Percentiles rank a stretch among this genome's conserved stretches.
Conservation (phyloP, 2,797 vertebrate genomes). For the Garrulus glandarius region DNA sequence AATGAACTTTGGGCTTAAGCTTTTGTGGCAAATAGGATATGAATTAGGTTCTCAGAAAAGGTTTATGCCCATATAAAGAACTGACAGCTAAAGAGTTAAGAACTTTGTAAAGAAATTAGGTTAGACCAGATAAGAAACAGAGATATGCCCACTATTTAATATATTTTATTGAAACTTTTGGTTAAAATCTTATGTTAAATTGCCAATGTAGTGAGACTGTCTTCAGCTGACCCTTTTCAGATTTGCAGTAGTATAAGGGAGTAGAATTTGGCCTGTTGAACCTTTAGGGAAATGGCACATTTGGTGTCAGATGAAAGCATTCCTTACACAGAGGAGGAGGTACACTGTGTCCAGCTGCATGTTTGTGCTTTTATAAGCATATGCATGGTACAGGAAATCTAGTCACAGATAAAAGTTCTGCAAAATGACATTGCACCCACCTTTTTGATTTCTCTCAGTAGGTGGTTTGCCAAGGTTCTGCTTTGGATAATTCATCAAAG, state of each 20-base stretch:
- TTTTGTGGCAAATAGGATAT: not conserved
- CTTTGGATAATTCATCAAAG: constrained; percentile 46
- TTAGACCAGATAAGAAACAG: not conserved
- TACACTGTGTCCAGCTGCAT: not conserved
- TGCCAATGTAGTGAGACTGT: not conserved
- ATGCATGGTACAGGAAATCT: not conserved
- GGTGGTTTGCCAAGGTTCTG: constrained; percentile 2
- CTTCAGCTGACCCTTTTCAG: not conserved
- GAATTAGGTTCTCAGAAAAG: not conserved
- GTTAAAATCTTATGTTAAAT: not conserved
- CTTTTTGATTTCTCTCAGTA: constrained; percentile 32
- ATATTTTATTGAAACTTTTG: not conserved
- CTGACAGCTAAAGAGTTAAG: not conserved
- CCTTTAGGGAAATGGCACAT: not conserved
- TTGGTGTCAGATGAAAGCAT: not conserved
- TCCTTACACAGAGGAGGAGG: not conserved
- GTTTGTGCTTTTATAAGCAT: not conserved
- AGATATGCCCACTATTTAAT: not conserved
- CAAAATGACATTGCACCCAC: not conserved
- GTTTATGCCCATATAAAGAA: not conserved
- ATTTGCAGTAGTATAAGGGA: not conserved
- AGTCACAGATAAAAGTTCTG: not conserved
- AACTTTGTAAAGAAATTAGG: not conserved
- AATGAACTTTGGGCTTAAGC: not conserved
- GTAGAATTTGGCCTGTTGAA: not conserved